These are phyloP conservation scores for Mythimna lalbum DNA, from an alignment of 2,888 invertebrate genomes.

Conservation along the genomic window DNA sequence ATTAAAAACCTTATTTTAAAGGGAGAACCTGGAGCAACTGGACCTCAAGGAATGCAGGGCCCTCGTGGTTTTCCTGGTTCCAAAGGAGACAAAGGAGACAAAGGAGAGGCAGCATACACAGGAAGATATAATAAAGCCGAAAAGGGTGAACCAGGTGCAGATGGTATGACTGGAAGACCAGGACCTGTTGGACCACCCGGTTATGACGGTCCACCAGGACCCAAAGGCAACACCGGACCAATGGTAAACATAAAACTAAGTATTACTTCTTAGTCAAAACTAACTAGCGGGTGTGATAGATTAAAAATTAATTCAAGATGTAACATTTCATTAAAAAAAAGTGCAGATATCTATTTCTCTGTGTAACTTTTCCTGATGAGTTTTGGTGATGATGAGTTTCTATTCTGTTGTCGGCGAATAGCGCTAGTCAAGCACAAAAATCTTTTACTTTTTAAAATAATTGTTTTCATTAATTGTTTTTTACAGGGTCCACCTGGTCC, in stretches of 20 bases:
- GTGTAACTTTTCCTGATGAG: background rate
- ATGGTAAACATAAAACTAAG: constrained; percentile 80
- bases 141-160: constrained; percentile 95
- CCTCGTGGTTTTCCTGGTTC: constrained; percentile 94
- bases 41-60: constrained; percentile 93
- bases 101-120: constrained; percentile 95
- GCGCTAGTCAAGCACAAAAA: background rate
- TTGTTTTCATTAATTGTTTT: background rate
- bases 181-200: constrained; percentile 93
- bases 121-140: constrained; percentile 94
- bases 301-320: background rate
- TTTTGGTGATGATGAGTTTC: no score
- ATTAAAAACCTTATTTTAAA: constrained; percentile 67
- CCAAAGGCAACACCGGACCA: constrained; percentile 91
- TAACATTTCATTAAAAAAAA: background rate
- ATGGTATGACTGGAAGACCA: constrained; percentile 93
- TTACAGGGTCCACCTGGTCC: constrained; percentile 92
- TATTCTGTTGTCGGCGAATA: background rate
- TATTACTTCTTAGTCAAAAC: background rate
- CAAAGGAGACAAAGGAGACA: constrained; percentile 93
- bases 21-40: constrained; percentile 94
- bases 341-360: background rate
- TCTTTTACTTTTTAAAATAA: background rate
- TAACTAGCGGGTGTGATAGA: background rate
- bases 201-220: constrained; percentile 90